Percentiles rank a stretch among this genome's conserved stretches.
These are phyloP conservation scores for Lynx canadensis DNA, from an alignment of 2,113 vertebrate species.

Conservation along the genomic window DNA sequence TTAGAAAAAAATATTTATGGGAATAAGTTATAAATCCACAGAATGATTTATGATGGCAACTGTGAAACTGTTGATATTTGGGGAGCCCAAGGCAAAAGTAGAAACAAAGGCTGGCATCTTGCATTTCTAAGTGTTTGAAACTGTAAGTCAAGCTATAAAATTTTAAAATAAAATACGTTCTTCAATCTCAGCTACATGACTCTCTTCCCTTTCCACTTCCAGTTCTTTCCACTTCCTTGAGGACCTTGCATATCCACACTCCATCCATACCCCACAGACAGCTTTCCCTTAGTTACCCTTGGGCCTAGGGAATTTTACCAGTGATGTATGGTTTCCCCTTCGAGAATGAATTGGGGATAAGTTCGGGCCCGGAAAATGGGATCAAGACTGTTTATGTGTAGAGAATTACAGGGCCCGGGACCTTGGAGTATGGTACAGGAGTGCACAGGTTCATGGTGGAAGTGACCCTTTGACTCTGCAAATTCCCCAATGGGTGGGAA, in stretches of 20 bases:
- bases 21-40: neutral
- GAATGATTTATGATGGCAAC: neutral
- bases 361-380: neutral
- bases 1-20: neutral
- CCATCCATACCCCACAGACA: accelerated
- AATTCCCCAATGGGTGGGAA: neutral
- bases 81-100: neutral
- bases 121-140: constrained; percentile 12
- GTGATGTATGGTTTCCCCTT: neutral
- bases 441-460: neutral
- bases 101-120: neutral
- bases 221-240: neutral
- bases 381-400: neutral
- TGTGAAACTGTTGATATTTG: neutral
- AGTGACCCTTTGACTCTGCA: neutral
- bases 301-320: neutral
- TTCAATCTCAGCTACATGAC: neutral
- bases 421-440: neutral
- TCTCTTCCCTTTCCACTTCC: neutral
- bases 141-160: neutral
- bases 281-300: neutral
- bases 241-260: neutral
- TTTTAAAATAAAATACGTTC: neutral
- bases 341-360: neutral
- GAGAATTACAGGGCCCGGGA: neutral